Evolutionary conservation across 2,888 invertebrate species (phyloP).

Genomic region (Lithophane leautieri): DNA sequence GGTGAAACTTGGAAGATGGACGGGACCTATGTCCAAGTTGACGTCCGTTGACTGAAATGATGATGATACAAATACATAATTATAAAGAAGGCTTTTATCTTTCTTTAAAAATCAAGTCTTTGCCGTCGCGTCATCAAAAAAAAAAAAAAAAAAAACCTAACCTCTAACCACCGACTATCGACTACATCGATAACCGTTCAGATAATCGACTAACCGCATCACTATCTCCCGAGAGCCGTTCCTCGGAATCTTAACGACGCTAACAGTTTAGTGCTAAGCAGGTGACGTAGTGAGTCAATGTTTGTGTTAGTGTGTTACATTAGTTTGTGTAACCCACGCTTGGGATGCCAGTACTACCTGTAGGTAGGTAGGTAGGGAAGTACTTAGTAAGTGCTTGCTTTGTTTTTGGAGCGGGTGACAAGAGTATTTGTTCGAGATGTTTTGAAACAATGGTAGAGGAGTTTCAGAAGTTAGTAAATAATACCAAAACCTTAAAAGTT

Average conservation of each 20-base stretch:
- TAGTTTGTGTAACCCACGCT: conserved; percentile 62
- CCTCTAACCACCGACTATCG: conserved; percentile 8
- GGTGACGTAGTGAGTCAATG: conserved; percentile 69
- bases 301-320: conserved; percentile 68
- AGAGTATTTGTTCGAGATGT: conserved; percentile 23
- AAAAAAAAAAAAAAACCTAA: conserved; percentile 29
- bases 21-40: neutral
- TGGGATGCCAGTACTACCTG: conserved; percentile 30
- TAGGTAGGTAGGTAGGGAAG: conserved; percentile 5
- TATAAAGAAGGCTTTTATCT: neutral
- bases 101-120: neutral
- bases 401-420: conserved; percentile 41
- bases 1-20: neutral
- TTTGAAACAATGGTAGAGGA: conserved; percentile 37
- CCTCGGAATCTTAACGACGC: conserved; percentile 75
- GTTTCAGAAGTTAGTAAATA: neutral
- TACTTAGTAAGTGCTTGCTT: conserved; percentile 35
- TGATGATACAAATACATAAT: neutral
- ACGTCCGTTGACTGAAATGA: neutral
- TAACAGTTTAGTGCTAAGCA: conserved; percentile 77
- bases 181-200: conserved; percentile 42
- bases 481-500: neutral
- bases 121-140: neutral
- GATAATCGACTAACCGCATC: conserved; percentile 44
- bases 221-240: conserved; percentile 47